Evolutionary conservation across 2,888 invertebrate species (phyloP).

Genomic region (Neuroscelio doddi): DNA sequence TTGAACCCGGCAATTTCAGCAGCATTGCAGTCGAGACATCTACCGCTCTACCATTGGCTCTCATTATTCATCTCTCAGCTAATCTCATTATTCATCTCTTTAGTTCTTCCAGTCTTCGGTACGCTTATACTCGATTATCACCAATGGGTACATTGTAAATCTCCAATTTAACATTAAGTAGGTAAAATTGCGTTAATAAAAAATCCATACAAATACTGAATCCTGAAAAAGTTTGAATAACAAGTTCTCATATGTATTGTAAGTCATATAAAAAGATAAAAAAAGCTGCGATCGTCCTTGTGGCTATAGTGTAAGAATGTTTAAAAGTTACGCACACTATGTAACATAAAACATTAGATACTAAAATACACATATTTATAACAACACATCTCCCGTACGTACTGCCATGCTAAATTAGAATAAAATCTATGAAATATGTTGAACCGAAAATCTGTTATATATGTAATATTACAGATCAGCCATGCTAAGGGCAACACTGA

Average conservation of each 20-base stretch:
- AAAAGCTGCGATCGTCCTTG: slow-evolving; percentile 42
- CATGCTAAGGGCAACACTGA: slow-evolving; percentile 72
- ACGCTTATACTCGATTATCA: slow-evolving; percentile 21
- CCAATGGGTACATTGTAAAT: slow-evolving; percentile 22
- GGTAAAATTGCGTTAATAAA: no score
- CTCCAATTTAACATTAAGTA: no score
- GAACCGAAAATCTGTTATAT: slow-evolving; percentile 54
- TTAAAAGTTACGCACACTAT: slow-evolving; percentile 44
- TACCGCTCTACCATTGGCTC: slow-evolving; percentile 71
- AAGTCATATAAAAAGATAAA: slow-evolving; percentile 1
- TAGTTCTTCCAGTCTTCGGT: slow-evolving; percentile 42
- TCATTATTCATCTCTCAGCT: slow-evolving; percentile 70
- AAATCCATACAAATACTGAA: no score
- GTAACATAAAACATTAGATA: slow-evolving; percentile 50
- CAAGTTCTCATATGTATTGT: no score
- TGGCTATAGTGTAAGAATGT: slow-evolving; percentile 38
- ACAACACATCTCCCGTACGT: slow-evolving; percentile 56
- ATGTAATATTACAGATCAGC: slow-evolving; percentile 64
- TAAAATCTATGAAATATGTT: slow-evolving; percentile 51
- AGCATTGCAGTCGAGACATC: slow-evolving; percentile 68
- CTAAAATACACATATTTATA: slow-evolving; percentile 57
- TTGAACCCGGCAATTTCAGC: slow-evolving; percentile 53
- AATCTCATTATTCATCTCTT: slow-evolving; percentile 71
- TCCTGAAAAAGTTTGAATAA: slow-evolving; percentile 9
- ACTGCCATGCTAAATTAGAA: slow-evolving; percentile 67